Base-by-base conservation (phyloP, 2,888 invertebrate species). In the Drosophila ezoana region DNA sequence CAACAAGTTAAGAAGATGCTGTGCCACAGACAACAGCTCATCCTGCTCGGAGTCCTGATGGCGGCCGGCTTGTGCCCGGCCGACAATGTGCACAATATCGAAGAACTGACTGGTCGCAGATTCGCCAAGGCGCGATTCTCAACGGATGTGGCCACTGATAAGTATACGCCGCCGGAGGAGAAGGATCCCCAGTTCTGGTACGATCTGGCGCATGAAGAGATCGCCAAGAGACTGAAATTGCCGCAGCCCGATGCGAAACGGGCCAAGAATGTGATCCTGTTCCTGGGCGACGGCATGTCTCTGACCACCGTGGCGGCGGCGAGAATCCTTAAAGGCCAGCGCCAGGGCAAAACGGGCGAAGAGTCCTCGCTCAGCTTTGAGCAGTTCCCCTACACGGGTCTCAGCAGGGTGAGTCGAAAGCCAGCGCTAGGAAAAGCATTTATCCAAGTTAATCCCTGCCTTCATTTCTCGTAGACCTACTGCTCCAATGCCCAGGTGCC, bases 401-500 rank as follows among this genome's bases (percentile, higher is more conserved):
- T 95, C 0, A 92, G 94, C 3, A 95, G 95, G 93, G 95, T 95
- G 18, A 76, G 76, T 51, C 35, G 0, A 20, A 59, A 13, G 4
- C 1, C 0, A 23, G 1, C 3, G 3, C 4, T 4, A 32, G 6
- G 0, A 0, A n/a, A 14, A 43, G 2, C 16, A 4, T 28, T 16
- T 1, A 16, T 13, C 18, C 11, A 41, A 11, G 11, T 18, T 41
- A 41, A 18, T 18, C 18, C 3, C 2, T 18, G 1, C 18, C 18
- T 18, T 3, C 18, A 18, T 18, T 18, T 18, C 2, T 3, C 18
- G 18, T 18, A 18, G 94, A 94, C 94, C 0, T 94, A 94, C 89
- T 94, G 94, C 90, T 91, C 94, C 33, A 94, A 95, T 81, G 93
- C 93, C 1, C 95, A 96, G 92, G 95, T 95, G 0, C 93, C 96